Base-by-base conservation (phyloP, 2,888 invertebrate species). In the Boloria euphrosyne region DNA sequence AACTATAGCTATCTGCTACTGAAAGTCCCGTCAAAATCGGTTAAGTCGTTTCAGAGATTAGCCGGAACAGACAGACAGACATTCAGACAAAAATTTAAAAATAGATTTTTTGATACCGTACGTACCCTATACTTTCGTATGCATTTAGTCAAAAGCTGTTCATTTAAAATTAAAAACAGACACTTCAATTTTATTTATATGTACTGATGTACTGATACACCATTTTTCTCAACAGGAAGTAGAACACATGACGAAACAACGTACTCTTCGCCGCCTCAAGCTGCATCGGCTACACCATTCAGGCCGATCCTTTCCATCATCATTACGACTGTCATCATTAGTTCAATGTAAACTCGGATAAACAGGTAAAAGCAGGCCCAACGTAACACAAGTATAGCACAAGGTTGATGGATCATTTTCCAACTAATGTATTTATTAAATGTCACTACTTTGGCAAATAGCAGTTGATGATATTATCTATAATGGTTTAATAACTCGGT, bases 211-310 rank as follows among this genome's bases (percentile, higher is more conserved):
- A n/a, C n/a, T n/a, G n/a, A 50, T 14, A 49, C 13, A 13, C 17
- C 17, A 18, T 43, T 71, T 64, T 47, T 50, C 43, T 46, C 47
- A 76, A 72, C 73, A 76, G 78, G 75, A 57, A 74, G 73, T 51
- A 73, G 74, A 31, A 66, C 68, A 22, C 77, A 79, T 49, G 85
- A 85, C 51, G 80, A 84, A 47, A 78, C 82, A 0, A 76, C 80
- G 0, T 81, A 85, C 71, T 76, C 86, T 1, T 78, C 86, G 14
- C 84, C 87, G 49, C 86, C 74, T 38, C 60, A 53, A 17, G 57
- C 68, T n/a, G 68, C 62, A 38, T 69, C 72, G 1, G 81, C 82
- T 0, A 69, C 74, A 44, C 65, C 74, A 2, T 64, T 81, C 7
- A 73, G 73, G 43, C 76, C 82, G 4, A 63, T 78, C 10, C 38